Percentiles rank a stretch among this genome's conserved stretches.
Conservation (phyloP, 2,113 vertebrate species). For the Gallinago undulata region DNA sequence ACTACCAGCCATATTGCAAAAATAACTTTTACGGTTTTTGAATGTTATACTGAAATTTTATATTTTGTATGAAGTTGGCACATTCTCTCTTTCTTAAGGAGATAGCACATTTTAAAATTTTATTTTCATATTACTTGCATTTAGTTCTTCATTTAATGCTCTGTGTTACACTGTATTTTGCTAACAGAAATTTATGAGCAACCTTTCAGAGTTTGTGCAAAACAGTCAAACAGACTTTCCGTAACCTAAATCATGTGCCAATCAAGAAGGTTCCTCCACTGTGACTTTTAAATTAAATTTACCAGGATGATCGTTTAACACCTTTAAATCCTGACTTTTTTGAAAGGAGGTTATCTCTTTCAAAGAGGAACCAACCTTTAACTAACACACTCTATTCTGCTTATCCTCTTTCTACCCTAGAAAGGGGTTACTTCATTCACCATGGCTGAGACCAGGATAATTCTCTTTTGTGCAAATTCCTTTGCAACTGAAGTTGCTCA, state of each 20-base stretch:
- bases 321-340: not conserved
- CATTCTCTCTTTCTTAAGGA: not conserved
- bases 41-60: not conserved
- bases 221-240: not conserved
- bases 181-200: not conserved
- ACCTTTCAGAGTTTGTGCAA: not conserved
- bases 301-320: not conserved
- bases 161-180: not conserved
- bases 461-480: not conserved
- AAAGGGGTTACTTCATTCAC: not conserved
- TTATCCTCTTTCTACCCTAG: not conserved
- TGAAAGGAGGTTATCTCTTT: not conserved
- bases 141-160: not conserved
- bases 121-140: not conserved
- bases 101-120: not conserved
- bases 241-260: not conserved
- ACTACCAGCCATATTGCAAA: not conserved
- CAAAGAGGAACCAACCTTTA: not conserved
- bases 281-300: not conserved
- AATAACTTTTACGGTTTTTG: not conserved
- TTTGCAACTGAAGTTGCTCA: not conserved
- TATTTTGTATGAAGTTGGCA: not conserved
- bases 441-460: not conserved
- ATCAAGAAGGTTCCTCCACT: not conserved
- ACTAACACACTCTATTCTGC: not conserved